A percentile compares a stretch with the other conserved stretches of the same genome.
Conservation (phyloP, 2,113 vertebrate species). For the Saimiri boliviensis region DNA sequence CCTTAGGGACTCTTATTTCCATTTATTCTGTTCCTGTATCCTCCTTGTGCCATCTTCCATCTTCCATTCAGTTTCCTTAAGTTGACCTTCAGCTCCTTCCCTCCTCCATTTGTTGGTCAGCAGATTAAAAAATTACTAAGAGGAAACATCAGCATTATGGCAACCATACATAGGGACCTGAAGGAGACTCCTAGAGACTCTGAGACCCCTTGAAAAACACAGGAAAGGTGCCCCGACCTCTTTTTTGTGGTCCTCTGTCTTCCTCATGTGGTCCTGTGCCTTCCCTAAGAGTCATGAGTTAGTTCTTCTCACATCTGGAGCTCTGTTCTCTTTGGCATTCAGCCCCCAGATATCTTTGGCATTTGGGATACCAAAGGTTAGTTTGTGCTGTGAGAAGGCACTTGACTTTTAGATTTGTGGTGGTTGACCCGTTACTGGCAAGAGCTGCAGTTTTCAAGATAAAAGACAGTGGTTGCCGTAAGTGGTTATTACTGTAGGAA, state of each 20-base stretch:
- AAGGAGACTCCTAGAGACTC: background rate
- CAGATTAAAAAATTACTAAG: background rate
- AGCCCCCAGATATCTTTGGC: background rate
- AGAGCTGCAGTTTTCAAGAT: background rate
- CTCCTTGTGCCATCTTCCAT: background rate
- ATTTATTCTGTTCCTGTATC: background rate
- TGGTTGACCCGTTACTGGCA: background rate
- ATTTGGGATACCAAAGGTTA: background rate
- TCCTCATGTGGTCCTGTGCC: too few species aligned
- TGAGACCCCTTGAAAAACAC: background rate
- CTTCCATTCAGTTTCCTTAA: background rate
- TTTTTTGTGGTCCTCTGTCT: background rate
- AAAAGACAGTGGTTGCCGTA: background rate
- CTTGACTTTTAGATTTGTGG: background rate
- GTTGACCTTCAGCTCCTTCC: background rate
- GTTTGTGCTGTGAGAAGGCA: background rate
- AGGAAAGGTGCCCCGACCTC: background rate
- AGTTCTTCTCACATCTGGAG: background rate
- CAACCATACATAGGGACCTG: background rate
- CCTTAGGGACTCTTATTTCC: background rate
- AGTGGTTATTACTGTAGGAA: background rate
- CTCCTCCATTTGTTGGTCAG: background rate
- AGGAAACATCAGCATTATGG: background rate
- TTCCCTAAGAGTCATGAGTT: background rate
- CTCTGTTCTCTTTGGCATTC: background rate